Conservation (phyloP, 1,140 invertebrate genomes). For the Hylaeus volcanicus region DNA sequence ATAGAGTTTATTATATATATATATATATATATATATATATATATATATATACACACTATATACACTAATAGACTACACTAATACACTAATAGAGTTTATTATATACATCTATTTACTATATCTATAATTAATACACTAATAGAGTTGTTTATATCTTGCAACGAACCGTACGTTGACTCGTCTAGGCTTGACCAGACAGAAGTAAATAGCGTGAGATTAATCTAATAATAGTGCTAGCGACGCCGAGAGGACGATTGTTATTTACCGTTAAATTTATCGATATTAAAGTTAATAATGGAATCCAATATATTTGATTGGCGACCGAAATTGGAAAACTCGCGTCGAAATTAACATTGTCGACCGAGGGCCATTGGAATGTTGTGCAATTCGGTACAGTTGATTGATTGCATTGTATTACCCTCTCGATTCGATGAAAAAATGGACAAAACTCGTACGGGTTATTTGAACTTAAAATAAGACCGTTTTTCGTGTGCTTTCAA, state of each 20-base stretch:
- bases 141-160: too few species aligned
- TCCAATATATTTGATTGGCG: constrained; percentile 20
- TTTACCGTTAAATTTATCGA: constrained; percentile 24
- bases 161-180: background rate
- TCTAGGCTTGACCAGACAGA: constrained; percentile 1
- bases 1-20: too few species aligned
- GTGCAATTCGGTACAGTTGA: background rate
- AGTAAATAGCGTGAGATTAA: constrained; percentile 17
- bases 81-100: too few species aligned
- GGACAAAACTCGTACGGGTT: too few species aligned
- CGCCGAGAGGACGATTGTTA: background rate
- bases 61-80: too few species aligned
- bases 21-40: too few species aligned
- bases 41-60: too few species aligned
- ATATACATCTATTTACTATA: too few species aligned
- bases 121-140: too few species aligned
- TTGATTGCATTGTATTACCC: constrained; percentile 1
- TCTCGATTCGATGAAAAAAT: too few species aligned
- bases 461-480: too few species aligned
- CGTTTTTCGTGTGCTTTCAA: too few species aligned
- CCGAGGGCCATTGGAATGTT: constrained; percentile 12
- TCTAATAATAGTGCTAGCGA: constrained; percentile 23
- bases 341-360: constrained; percentile 18
- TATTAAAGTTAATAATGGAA: constrained; percentile 26
- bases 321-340: constrained; percentile 28